Evolutionary conservation across 2,113 vertebrate genomes (phyloP).

Genomic region (Ariopsis seemanni): DNA sequence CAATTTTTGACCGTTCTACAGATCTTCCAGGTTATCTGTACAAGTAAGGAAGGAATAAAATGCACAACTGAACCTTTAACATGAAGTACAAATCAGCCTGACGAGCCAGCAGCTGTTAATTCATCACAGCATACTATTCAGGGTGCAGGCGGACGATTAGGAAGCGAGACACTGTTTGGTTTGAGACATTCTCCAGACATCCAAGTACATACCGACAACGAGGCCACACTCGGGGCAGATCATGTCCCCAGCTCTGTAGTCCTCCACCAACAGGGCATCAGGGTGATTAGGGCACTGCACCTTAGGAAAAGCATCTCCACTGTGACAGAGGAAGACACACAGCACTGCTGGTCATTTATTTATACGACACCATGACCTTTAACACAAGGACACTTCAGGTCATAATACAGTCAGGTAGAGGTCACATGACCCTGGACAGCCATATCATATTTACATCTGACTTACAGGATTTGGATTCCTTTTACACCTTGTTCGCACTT

Average conservation of each 20-base stretch:
- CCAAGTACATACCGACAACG: slow-evolving; percentile 85
- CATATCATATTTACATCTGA: neutral
- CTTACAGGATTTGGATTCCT: slow-evolving; percentile 1
- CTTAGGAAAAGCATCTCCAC: slow-evolving; percentile 87
- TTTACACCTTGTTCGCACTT: neutral
- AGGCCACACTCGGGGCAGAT: slow-evolving; percentile 97
- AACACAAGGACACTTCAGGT: neutral
- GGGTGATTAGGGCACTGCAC: slow-evolving; percentile 97
- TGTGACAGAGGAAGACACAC: slow-evolving; percentile 54
- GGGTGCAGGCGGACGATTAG: neutral
- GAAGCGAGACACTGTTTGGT: too few relatives aligned
- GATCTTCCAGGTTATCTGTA: too few relatives aligned
- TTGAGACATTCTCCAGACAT: neutral
- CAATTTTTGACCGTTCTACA: neutral
- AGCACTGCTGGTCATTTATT: neutral
- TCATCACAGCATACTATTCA: neutral
- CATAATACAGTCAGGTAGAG: neutral
- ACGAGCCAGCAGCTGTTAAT: neutral
- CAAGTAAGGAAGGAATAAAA: too few relatives aligned
- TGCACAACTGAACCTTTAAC: neutral
- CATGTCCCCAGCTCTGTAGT: slow-evolving; percentile 99
- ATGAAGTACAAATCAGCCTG: neutral
- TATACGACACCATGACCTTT: neutral
- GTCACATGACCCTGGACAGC: neutral
- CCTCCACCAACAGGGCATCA: slow-evolving; percentile 93